Percentiles rank a stretch among this genome's conserved stretches.
Conservation (phyloP, 2,797 vertebrate species). For the Poeciliopsis presidionis region DNA sequence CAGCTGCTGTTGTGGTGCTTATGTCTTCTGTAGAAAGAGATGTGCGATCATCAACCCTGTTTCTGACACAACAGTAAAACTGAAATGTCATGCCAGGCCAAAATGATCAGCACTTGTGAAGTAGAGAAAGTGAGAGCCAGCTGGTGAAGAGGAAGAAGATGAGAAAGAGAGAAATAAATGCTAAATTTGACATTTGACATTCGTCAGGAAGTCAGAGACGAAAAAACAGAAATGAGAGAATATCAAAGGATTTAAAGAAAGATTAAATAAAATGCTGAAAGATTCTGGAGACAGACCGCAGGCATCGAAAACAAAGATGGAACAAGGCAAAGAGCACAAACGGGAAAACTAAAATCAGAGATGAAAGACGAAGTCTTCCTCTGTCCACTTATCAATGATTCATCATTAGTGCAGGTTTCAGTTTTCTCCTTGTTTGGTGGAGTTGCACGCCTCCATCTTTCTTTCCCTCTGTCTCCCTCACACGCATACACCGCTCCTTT, state of each 20-base stretch:
- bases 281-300: not conserved
- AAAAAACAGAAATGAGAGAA: constrained; percentile 6
- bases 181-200: constrained; percentile 62
- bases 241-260: not conserved
- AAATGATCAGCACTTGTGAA: constrained; percentile 33
- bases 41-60: constrained; percentile 19
- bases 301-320: constrained; percentile 2
- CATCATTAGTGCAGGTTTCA: constrained; percentile 88
- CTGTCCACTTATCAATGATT: constrained; percentile 90
- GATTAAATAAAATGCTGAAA: not conserved
- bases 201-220: constrained; percentile 36
- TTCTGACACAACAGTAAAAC: constrained; percentile 32
- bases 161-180: constrained; percentile 18
- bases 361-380: constrained; percentile 52
- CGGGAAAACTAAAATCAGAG: constrained; percentile 18
- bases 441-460: constrained; percentile 59
- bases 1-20: too few species aligned
- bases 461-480: constrained; percentile 24
- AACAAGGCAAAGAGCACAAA: constrained; percentile 8
- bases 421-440: constrained; percentile 84
- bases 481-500: constrained; percentile 48
- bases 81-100: constrained; percentile 47
- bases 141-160: constrained; percentile 6
- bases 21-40: constrained; percentile 4
- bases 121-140: constrained; percentile 27